Percentiles rank a stretch among this genome's conserved stretches.
These are phyloP conservation scores for Tetramorium simillimum DNA, from an alignment of 1,140 invertebrate genomes.

Conservation along the genomic window DNA sequence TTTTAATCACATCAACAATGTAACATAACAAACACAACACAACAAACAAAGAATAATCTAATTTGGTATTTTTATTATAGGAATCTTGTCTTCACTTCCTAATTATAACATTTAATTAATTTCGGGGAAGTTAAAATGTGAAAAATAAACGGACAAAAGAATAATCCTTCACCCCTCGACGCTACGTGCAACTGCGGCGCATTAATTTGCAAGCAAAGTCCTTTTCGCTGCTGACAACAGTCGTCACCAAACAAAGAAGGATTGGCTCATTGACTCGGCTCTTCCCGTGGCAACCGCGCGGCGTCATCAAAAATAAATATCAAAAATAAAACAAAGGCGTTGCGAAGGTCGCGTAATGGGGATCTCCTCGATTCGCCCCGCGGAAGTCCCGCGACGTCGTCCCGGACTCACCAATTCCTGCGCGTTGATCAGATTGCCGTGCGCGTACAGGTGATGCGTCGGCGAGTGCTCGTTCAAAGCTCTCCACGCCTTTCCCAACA, in stretches of 20 bases:
- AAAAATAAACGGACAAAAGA: too few relatives aligned
- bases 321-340: not conserved
- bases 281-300: too few relatives aligned
- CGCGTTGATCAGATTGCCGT: slow-evolving; percentile 77
- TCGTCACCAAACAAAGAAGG: slow-evolving; percentile 12
- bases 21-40: too few relatives aligned
- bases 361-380: not conserved
- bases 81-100: not conserved
- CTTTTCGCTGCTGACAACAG: not conserved
- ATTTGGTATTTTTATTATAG: not conserved
- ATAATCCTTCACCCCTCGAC: not conserved
- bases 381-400: not conserved
- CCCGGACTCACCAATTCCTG: slow-evolving; percentile 77
- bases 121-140: too few relatives aligned
- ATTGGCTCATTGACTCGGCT: not conserved
- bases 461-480: slow-evolving; percentile 77
- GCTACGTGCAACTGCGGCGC: too few relatives aligned
- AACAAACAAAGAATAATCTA: not conserved
- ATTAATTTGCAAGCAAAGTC: slow-evolving; percentile 14
- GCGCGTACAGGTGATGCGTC: slow-evolving; percentile 75
- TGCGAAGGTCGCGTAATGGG: not conserved
- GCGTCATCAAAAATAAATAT: too few relatives aligned
- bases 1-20: not conserved
- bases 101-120: too few relatives aligned
- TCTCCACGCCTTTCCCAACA: slow-evolving; percentile 75